phyloP scores from a whole-genome alignment of 2,797 vertebrate species.

The Alfaro cultratus region DNA sequence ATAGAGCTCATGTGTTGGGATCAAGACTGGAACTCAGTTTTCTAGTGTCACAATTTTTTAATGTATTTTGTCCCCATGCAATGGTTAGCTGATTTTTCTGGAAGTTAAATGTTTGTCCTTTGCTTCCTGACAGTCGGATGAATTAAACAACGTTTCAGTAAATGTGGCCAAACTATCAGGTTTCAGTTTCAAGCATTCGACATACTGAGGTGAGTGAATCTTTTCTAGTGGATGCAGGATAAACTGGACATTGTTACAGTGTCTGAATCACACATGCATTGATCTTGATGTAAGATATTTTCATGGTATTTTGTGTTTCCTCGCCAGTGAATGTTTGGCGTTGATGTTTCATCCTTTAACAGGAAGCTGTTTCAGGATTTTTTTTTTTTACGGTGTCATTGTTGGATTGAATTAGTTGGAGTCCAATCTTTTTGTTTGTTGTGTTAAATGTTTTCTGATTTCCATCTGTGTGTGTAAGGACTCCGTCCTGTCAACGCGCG shows the following conservation, averaged over 20 bases:
- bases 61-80: background rate
- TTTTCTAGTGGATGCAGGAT: background rate
- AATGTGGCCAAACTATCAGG: background rate
- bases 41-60: background rate
- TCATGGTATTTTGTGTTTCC: background rate
- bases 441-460: conserved; percentile 53
- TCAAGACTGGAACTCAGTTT: background rate
- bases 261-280: background rate
- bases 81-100: background rate
- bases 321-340: background rate
- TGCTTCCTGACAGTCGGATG: background rate
- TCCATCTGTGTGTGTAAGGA: conserved; percentile 46
- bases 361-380: conserved; percentile 6
- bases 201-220: background rate
- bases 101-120: background rate
- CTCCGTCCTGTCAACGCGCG: conserved; percentile 23
- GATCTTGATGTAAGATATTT: background rate
- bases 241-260: background rate
- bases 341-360: background rate
- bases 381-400: conserved; percentile 16
- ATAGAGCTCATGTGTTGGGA: background rate
- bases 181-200: background rate
- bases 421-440: conserved; percentile 24
- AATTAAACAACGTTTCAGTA: background rate
- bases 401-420: conserved; percentile 47